Base-by-base conservation (phyloP, 2,113 vertebrate genomes). In the Hippolais icterina region DNA sequence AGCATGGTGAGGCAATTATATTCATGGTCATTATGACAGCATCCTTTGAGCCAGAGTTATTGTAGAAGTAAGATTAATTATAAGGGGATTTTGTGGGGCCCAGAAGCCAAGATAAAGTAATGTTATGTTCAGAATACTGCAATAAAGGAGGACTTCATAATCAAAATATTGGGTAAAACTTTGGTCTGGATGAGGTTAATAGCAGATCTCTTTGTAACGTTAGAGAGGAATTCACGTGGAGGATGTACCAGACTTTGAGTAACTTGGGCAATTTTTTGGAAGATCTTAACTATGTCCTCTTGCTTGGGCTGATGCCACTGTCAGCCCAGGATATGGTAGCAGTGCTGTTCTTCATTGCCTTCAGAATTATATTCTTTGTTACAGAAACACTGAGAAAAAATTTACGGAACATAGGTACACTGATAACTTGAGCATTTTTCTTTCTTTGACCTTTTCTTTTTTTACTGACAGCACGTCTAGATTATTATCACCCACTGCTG, bases 21-120 rank as follows among this genome's bases (percentile, higher is more conserved):
- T 91, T 96, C 92, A 87, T 93, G 91, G 94, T 94, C 94, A 96
- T 97, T 95, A 83, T 46, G 87, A 93, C 92, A 96, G 75, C 77
- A 87, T 85, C 83, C 77, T 95, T 95, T 92, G 81, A 96, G 90
- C 60, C 56, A 87, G 87, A 87, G 83, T 69, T 96, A 95, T 93
- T 0, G 6, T 60, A 94, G 75, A 87, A 96, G 74, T 66, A 80
- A 89, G 87, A 93, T 92, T 94, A 96, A 97, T 96, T 97, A 92
- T 91, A 96, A 84, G 5, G 28, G 94, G 95, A 95, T 95, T 96
- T 95, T 77, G 87, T 92, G 94, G 42, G 92, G 72, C 87, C 85
- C 90, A 95, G 87, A 90, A 96, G 79, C 85, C 52, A 79, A 88
- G 82, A 81, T 78, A 95, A 93, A 88, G 82, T 94, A 94, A 95